Evolutionary conservation across 2,888 invertebrate genomes (phyloP).

Genomic region (Rosalia funebris): DNA sequence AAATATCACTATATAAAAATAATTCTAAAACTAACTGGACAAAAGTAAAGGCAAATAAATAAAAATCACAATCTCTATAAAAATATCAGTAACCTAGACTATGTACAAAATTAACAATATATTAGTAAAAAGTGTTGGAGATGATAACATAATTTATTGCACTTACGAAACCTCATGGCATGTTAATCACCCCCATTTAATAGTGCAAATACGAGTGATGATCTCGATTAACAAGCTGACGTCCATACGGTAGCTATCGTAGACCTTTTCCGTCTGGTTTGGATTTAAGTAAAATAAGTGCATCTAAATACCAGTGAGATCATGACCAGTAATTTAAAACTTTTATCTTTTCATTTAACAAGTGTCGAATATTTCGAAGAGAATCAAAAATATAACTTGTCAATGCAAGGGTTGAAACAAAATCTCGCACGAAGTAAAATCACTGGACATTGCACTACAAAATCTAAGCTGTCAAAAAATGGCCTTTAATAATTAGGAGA

Average conservation of each 20-base stretch:
- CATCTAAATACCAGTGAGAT: too few species aligned
- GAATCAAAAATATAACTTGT: too few species aligned
- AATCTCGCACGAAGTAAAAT: slow-evolving; percentile 5
- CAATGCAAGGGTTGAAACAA: too few species aligned
- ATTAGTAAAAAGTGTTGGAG: slow-evolving; percentile 5
- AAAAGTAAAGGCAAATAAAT: slow-evolving; percentile 14
- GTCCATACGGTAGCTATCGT: too few species aligned
- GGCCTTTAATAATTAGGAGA: slow-evolving; percentile 41
- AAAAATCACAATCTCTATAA: slow-evolving; percentile 19
- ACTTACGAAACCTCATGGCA: slow-evolving; percentile 2
- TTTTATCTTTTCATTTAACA: too few species aligned
- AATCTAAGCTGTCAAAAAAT: slow-evolving; percentile 31
- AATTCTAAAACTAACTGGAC: slow-evolving; percentile 2
- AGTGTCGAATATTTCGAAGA: too few species aligned
- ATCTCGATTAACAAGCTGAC: too few species aligned
- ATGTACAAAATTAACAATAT: slow-evolving; percentile 13
- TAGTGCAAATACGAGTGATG: slow-evolving; percentile 13
- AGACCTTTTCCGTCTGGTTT: too few species aligned
- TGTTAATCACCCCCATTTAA: slow-evolving; percentile 16
- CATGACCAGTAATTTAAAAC: too few species aligned
- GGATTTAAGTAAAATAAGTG: too few species aligned
- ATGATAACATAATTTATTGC: slow-evolving; percentile 21
- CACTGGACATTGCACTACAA: slow-evolving; percentile 28
- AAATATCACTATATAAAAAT: slow-evolving; percentile 20
- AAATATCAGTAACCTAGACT: slow-evolving; percentile 18